phyloP scores from a whole-genome alignment of 1,140 invertebrate species.

The Anastrepha obliqua region DNA sequence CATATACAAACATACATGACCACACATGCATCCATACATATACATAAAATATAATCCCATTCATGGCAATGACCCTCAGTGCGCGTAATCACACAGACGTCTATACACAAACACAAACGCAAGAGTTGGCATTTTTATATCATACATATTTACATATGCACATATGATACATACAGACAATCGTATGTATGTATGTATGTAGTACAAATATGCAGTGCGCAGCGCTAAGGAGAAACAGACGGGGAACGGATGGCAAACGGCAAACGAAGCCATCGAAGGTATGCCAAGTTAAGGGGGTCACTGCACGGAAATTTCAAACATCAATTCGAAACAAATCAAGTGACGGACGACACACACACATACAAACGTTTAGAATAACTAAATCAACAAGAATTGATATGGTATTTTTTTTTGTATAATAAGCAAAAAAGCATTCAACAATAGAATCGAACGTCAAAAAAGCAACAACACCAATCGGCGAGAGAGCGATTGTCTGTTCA shows the following conservation, averaged over 20 bases:
- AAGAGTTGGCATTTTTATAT: slow-evolving; percentile 12
- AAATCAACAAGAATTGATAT: neutral
- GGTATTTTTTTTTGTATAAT: neutral
- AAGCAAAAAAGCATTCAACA: too few species aligned
- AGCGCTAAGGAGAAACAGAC: neutral
- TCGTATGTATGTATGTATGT: neutral
- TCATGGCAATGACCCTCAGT: slow-evolving; percentile 49
- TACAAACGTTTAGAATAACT: neutral
- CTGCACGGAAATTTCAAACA: slow-evolving; percentile 30
- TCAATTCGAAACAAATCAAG: slow-evolving; percentile 34
- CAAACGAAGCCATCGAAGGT: neutral
- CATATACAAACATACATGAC: neutral
- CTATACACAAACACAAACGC: neutral
- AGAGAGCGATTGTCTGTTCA: neutral
- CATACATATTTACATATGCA: neutral
- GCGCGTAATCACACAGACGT: neutral
- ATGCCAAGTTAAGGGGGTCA: slow-evolving; percentile 23
- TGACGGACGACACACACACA: neutral
- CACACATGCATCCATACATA: neutral
- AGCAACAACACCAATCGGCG: neutral
- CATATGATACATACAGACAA: neutral
- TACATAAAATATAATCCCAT: neutral
- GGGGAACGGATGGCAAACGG: neutral
- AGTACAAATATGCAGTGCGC: neutral
- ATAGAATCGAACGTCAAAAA: neutral